Conservation (phyloP, 2,888 invertebrate species). For the Lithophane leautieri region DNA sequence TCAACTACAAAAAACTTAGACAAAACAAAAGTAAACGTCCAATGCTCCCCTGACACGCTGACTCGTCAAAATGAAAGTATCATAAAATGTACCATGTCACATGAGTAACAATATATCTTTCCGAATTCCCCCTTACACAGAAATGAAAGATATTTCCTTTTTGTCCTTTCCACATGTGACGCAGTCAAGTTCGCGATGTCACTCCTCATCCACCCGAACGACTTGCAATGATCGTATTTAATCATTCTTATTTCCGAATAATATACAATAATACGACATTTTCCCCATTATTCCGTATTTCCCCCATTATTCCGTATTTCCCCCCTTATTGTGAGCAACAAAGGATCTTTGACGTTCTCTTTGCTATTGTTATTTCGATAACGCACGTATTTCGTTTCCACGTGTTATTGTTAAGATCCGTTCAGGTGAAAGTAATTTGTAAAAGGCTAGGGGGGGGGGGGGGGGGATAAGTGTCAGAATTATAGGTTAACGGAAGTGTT, state of each 20-base stretch:
- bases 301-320: slow-evolving; percentile 14
- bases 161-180: slow-evolving; percentile 18
- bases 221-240: slow-evolving; percentile 53
- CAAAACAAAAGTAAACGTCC: slow-evolving; percentile 14
- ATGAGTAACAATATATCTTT: slow-evolving; percentile 33
- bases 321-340: slow-evolving; percentile 45
- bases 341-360: slow-evolving; percentile 55
- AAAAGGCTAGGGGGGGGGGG: slow-evolving; percentile 43
- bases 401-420: slow-evolving; percentile 50
- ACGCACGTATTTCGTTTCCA: slow-evolving; percentile 47
- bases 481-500: slow-evolving; percentile 6
- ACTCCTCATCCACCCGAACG: slow-evolving; percentile 12
- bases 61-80: slow-evolving; percentile 46
- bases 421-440: slow-evolving; percentile 57
- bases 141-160: slow-evolving; percentile 30
- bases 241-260: slow-evolving; percentile 49
- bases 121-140: slow-evolving; percentile 14
- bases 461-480: slow-evolving; percentile 32
- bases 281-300: slow-evolving; percentile 29
- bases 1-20: background rate
- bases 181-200: slow-evolving; percentile 5
- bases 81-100: slow-evolving; percentile 38
- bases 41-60: slow-evolving; percentile 17
- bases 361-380: slow-evolving; percentile 59
- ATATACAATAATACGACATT: slow-evolving; percentile 44